Base-by-base conservation (phyloP, 2,797 vertebrate genomes). In the Furcifer pardalis region DNA sequence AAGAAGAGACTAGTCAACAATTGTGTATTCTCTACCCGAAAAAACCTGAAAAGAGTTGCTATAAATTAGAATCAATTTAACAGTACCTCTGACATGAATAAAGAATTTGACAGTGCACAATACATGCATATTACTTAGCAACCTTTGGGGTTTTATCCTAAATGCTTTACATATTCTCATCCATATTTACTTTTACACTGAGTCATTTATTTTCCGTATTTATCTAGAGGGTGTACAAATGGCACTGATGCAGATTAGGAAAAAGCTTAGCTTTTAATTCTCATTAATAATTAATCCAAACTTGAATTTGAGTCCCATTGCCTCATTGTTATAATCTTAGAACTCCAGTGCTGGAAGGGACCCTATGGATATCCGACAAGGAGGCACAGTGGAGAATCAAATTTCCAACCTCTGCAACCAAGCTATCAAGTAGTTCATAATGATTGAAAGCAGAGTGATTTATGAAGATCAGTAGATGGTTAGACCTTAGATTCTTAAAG, bases 191-290 rank as follows among this genome's bases (percentile, higher is more conserved):
- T 87, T 88, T 87, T 19, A 49, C 12, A 21, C 13, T 42, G 40
- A 0, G 32, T 66, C 76, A 86, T 81, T 27, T 76, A 30, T 52
- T 82, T n/a, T 82, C 72, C 71, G 49, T 10, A 9, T 81, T 88
- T 49, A 68, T 77, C 42, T 87, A 0, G 2, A n/a, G 8, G 1
- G 73, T 77, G 9, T 73, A 79, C 9, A 69, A 37, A 37, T 74
- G 65, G 75, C 72, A 56, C 17, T 52, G 56, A 37, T 32, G 30
- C 65, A n/a, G 7, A 60, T 23, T 42, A 4, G 6, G 42, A 66
- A 21, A 8, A 27, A 21, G 73, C 66, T 1, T 25, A 79, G 56
- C 56, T 32, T 15, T 60, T 68, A 66, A 66, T 76, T 66, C 32
- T 82, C 13, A 30, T 37, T 27, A 63, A 77, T 52, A 3, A 49